Conservation (phyloP, 2,113 vertebrate genomes). For the Otus sunia region DNA sequence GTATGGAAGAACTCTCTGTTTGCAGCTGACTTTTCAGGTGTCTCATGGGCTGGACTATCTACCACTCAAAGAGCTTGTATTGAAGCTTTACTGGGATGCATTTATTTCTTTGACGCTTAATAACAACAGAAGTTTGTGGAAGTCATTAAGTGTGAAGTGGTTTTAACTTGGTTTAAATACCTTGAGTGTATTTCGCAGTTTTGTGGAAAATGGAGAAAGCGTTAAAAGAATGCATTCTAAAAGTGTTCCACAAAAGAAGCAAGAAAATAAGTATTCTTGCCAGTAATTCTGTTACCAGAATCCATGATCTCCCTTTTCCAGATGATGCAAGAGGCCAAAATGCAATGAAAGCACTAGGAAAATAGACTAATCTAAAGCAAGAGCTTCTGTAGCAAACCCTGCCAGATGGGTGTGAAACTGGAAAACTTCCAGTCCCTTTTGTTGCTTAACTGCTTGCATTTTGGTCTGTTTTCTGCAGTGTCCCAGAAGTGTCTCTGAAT, state of each 20-base stretch:
- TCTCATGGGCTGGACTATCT: background rate
- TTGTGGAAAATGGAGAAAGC: background rate
- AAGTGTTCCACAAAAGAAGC: background rate
- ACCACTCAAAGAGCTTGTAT: background rate
- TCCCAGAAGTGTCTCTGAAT: background rate
- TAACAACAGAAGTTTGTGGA: background rate
- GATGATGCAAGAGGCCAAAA: background rate
- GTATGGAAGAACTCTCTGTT: background rate
- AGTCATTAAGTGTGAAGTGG: background rate
- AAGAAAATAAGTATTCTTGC: background rate
- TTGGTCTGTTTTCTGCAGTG: background rate
- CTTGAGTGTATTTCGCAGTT: background rate
- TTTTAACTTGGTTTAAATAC: background rate
- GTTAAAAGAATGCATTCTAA: background rate
- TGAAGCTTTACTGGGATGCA: background rate
- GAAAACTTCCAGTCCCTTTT: conserved; percentile 21
- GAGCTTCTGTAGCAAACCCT: background rate
- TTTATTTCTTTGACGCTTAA: background rate
- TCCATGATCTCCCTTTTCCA: conserved; percentile 15
- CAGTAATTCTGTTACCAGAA: conserved; percentile 37
- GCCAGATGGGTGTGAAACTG: conserved; percentile 38
- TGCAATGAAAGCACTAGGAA: background rate
- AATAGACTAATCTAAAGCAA: conserved; percentile 7
- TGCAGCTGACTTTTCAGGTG: background rate
- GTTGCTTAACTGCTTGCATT: conserved; percentile 3